These are phyloP conservation scores for Bubalus kerabau DNA, from an alignment of 2,113 vertebrate genomes.

Conservation along the genomic window DNA sequence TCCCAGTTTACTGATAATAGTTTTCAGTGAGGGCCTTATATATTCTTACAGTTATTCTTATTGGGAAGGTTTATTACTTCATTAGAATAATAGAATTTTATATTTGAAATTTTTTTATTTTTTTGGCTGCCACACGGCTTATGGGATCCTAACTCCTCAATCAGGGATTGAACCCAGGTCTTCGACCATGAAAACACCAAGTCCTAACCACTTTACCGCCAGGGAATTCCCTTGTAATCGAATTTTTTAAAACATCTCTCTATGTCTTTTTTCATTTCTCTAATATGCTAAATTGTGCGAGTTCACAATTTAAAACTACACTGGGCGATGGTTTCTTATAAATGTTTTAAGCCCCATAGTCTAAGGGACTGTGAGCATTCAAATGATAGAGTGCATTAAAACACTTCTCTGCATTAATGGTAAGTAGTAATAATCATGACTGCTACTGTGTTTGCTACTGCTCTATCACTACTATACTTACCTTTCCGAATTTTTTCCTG, in stretches of 20 bases:
- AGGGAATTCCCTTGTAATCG: neutral
- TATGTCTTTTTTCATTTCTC: neutral
- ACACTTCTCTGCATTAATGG: neutral
- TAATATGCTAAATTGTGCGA: neutral
- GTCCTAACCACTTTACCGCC: neutral
- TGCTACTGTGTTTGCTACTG: neutral
- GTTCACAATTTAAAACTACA: neutral
- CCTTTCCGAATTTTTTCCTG: neutral
- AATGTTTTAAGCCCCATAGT: neutral
- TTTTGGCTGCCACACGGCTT: neutral
- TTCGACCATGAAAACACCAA: neutral
- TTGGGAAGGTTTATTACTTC: neutral
- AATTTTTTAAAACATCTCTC: neutral
- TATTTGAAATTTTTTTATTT: neutral
- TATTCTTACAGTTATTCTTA: neutral
- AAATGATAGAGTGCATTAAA: neutral
- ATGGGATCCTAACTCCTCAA: neutral
- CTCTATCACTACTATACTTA: neutral
- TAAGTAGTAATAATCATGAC: neutral
- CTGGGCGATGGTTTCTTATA: neutral
- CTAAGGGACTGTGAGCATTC: neutral
- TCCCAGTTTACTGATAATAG: neutral
- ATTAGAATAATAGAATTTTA: neutral
- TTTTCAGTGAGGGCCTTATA: neutral
- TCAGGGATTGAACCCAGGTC: neutral